Base-by-base conservation (phyloP, 2,113 vertebrate genomes). In the Rana temporaria region DNA sequence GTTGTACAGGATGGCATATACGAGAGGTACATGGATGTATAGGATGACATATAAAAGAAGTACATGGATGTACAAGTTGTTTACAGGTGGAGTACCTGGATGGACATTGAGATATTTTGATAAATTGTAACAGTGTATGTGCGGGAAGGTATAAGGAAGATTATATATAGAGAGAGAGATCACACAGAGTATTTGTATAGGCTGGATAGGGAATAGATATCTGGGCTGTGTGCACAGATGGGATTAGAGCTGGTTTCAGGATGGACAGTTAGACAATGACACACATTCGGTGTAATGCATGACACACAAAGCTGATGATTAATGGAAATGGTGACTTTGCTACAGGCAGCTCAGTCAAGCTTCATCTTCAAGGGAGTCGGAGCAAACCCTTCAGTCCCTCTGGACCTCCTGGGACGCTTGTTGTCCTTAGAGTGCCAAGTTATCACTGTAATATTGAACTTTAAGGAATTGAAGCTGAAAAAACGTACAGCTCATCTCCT, bases 291-390 rank as follows among this genome's bases (percentile, higher is more conserved):
- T 67, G 78, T 79, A 52, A 38, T 38, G 7, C 48, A 20, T 38
- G 32, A 59, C 7, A 68, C 62, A 68, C 17, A 42, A 68, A 38
- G 53, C 9, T 22, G 65, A 65, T 69, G 78, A 70, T 52, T 62
- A 42, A 80, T 48, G 78, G 66, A 80, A 80, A 80, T 48, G 16
- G 15, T 68, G 64, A 79, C 53, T 69, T 69, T 80, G 34, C 24
- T 7, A 60, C 11, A 48, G 32, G 48, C 26, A 38, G 12, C 19
- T 22, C 65, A 60, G 66, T 60, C 32, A 20, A 60, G 64, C 53
- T 30, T 15, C 9, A 32, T 79, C 62, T 9, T 38, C 17, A 26
- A 19, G 15, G 19, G 48, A 34, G 32, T 19, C 19, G 19, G 4
- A 53, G 19, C n/a, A 38, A 34, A 18, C 67, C 66, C 30, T 80